A percentile compares a stretch with the other conserved stretches of the same genome.
Evolutionary conservation across 2,888 invertebrate genomes (phyloP).

Genomic region (Ophion ventricosus): DNA sequence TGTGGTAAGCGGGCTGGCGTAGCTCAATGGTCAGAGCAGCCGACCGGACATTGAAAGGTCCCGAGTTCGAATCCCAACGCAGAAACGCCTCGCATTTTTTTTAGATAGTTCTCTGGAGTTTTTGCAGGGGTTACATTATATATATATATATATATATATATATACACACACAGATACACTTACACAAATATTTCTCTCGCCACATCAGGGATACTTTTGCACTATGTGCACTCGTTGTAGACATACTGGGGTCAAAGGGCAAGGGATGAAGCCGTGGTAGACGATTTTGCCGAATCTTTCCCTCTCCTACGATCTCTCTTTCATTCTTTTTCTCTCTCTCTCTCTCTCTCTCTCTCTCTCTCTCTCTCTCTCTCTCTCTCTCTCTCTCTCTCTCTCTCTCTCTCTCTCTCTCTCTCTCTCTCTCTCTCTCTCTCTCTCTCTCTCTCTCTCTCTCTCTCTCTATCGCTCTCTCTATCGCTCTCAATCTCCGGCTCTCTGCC

Average conservation of each 20-base stretch:
- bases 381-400: neutral
- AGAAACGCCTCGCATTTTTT: no score
- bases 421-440: neutral
- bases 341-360: neutral
- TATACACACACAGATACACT: neutral
- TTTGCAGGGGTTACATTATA: no score
- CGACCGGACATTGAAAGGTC: no score
- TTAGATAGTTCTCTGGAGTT: no score
- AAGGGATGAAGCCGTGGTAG: slow-evolving; percentile 38
- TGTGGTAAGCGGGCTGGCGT: no score
- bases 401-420: neutral
- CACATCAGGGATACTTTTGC: slow-evolving; percentile 9
- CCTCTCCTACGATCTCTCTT: neutral
- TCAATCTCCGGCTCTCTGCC: neutral
- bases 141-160: no score
- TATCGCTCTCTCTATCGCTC: slow-evolving; percentile 6
- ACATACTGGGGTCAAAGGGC: slow-evolving; percentile 40
- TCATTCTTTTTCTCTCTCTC: neutral
- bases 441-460: neutral
- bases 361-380: neutral
- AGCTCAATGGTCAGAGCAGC: no score
- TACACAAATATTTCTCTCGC: neutral
- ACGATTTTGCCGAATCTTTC: slow-evolving; percentile 19
- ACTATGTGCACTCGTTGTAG: slow-evolving; percentile 5
- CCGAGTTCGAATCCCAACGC: no score